Evolutionary conservation across 35 echinoderm and acorn worm genomes (phyloP), one percentile per base, ranked within the genome.

Genomic region (Anneissia japonica): DNA sequence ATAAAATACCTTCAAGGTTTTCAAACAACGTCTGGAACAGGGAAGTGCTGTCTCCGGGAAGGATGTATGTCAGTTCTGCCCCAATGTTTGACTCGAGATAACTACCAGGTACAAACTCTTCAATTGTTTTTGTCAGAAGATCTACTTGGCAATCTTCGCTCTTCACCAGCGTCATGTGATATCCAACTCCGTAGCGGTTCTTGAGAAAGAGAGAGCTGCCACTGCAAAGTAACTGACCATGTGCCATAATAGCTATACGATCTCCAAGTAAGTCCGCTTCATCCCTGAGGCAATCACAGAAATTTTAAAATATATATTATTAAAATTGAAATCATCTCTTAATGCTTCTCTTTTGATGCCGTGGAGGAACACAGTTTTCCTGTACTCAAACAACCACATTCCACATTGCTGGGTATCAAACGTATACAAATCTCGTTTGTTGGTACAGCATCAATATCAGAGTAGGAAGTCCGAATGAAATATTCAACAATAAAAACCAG

Each of bases 181-280:
- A 93, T 5, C 96, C 96, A 30, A 94, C 89, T 14, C 96, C 96
- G 89, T 76, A 99, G 88, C 96, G 86, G 81, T 99, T 99, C 73
- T 99, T 99, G 26, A 99, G 89, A 84, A 99, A 99, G 26, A 92
- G 92, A 39, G 96, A 99, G 79, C 88, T 91, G 13, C 96, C 96
- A 36, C 92, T 99, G 36, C 89, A 91, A 19, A 90, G 43, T 5
- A 99, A 51, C 72, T 92, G 96, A 28, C 96, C 96, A 81, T 99
- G 85, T 39, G 96, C 96, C 96, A 99, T 99, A 87, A 99, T 99
- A 23, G 96, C 96, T 32, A 99, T 94, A n/a, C 96, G 92, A 77
- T 99, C 96, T 45, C 96, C 96, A 72, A 99, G 92, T 3, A 99
- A 74, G 84, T 99, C 96, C 39, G 96, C 96, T 81, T 99, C 96